phyloP scores from a whole-genome alignment of 2,113 vertebrate species.

The Albula glossodonta region DNA sequence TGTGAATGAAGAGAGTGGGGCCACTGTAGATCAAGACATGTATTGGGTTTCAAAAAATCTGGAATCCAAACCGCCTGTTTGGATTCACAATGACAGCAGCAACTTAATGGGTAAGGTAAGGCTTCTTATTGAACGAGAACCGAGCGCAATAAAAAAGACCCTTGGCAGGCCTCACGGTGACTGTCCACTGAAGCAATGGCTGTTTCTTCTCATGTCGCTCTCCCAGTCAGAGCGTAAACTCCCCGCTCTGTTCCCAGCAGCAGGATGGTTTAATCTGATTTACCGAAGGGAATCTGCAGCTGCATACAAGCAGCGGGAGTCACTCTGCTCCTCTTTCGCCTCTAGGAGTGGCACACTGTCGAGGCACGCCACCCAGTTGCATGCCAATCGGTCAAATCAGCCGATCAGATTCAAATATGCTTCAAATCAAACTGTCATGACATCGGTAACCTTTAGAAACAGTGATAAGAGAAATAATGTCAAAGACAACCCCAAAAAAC shows the following conservation, averaged over 20 bases:
- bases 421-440: background rate
- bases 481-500: background rate
- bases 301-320: background rate
- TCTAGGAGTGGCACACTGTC: background rate
- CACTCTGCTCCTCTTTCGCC: background rate
- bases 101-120: background rate
- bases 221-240: background rate
- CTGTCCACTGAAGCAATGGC: background rate
- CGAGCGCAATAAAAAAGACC: background rate
- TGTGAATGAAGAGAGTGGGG: background rate
- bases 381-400: background rate
- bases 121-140: background rate
- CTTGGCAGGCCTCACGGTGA: background rate
- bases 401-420: background rate
- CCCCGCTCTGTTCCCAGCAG: background rate
- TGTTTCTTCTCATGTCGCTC: background rate
- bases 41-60: background rate
- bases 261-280: background rate
- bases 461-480: background rate
- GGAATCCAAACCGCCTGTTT: background rate
- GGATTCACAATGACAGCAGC: background rate
- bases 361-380: background rate
- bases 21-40: background rate
- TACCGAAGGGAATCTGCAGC: background rate
- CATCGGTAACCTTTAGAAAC: background rate